Evolutionary conservation across 2,113 vertebrate genomes (phyloP), one percentile per base, ranked within the genome.

Genomic region (Hipposideros armiger): DNA sequence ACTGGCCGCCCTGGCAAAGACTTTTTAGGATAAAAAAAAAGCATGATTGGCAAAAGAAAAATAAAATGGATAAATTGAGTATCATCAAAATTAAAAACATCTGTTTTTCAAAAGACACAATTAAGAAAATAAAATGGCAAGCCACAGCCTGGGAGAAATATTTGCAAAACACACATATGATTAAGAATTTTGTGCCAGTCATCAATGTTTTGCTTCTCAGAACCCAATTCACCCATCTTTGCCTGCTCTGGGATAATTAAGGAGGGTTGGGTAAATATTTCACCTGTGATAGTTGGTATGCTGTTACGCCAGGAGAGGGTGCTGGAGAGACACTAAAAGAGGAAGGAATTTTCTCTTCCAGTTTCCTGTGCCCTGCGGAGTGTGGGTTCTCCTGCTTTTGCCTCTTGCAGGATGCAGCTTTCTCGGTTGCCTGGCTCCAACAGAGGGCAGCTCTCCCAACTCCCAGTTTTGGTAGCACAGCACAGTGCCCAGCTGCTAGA

Each of bases 61-160:
- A 36, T 36, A 36, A 85, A 93, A 69, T 3, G 4, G 30, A 87
- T 85, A 47, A 17, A 50, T 40, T 60, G 58, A 69, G 13, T 52
- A 36, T 47, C 36, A 58, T 36, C 60, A 87, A 87, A 50, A 50
- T 66, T 15, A 42, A 81, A 76, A 58, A 64, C 28, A 67, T 66
- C 26, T 64, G 40, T 50, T 76, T 94, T 76, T 76, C 17, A 11
- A 69, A 90, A 76, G 64, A 66, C 45, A 47, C 17, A 36, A 52
- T 20, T 78, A 70, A 45, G 28, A 56, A 87, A 87, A 81, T 80
- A 47, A 95, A 80, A 85, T 80, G 82, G 16, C 56, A 73, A 73
- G 30, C 9, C 66, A 47, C n/a, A n/a, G 42, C 42, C 22, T 73
- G 30, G 16, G 67, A 85, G 56, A 80, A 91, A 62, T 62, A 52